Percentiles rank a stretch among this genome's conserved stretches.
These are phyloP conservation scores for Ceratosolen solmsi DNA, from an alignment of 1,140 invertebrate species.

Conservation along the genomic window DNA sequence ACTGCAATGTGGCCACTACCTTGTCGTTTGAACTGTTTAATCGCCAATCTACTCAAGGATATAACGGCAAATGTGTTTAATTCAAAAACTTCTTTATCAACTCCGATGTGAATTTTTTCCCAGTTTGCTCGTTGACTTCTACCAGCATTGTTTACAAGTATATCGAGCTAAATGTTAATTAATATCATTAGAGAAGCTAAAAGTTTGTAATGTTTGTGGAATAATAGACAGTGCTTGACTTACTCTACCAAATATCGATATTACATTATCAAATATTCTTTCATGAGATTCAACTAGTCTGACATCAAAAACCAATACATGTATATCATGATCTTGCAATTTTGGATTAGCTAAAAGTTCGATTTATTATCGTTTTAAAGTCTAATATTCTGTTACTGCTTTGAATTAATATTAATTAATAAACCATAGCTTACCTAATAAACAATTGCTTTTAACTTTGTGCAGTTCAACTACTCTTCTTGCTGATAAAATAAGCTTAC, in stretches of 20 bases:
- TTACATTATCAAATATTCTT: conserved; percentile 77
- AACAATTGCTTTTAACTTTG: conserved; percentile 81
- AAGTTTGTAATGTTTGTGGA: too few relatives aligned
- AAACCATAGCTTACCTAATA: conserved; percentile 68
- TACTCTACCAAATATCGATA: conserved; percentile 83
- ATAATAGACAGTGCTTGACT: conserved; percentile 23
- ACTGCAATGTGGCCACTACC: conserved; percentile 81
- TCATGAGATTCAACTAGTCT: conserved; percentile 78
- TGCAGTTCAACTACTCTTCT: conserved; percentile 82
- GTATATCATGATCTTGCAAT: conserved; percentile 77
- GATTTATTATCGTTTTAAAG: neutral
- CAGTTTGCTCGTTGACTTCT: conserved; percentile 85
- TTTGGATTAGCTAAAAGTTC: conserved; percentile 63
- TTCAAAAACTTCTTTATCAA: conserved; percentile 87
- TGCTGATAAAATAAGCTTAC: conserved; percentile 85
- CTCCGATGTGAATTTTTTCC: conserved; percentile 82
- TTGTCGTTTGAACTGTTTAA: conserved; percentile 79
- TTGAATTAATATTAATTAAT: conserved; percentile 23
- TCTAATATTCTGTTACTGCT: neutral
- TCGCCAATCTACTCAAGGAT: conserved; percentile 80
- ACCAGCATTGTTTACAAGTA: conserved; percentile 88
- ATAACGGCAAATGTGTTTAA: conserved; percentile 87
- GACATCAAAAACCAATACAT: conserved; percentile 84
- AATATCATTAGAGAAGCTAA: too few relatives aligned
- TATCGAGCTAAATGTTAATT: conserved; percentile 77